Percentiles rank a stretch among this genome's conserved stretches.
Conservation (phyloP, 2,797 vertebrate species). For the Miichthys miiuy region DNA sequence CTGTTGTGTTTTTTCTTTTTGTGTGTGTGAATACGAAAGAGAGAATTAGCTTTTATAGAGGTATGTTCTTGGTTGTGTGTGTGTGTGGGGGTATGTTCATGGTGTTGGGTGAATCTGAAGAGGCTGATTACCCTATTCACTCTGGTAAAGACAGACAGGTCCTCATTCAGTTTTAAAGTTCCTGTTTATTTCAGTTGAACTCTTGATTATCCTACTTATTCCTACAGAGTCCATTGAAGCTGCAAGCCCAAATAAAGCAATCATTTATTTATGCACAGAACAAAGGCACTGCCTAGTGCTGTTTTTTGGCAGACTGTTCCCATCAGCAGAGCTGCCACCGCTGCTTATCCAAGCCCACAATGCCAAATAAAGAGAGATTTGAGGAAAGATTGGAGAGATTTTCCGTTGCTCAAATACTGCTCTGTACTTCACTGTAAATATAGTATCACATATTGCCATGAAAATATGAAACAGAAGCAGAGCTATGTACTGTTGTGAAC, state of each 20-base stretch:
- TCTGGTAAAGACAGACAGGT: slow-evolving; percentile 68
- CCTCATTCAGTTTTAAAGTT: slow-evolving; percentile 76
- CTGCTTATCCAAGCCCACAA: slow-evolving; percentile 67
- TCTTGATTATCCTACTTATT: slow-evolving; percentile 77
- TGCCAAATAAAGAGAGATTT: slow-evolving; percentile 64
- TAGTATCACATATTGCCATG: not conserved
- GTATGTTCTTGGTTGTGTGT: slow-evolving; percentile 42
- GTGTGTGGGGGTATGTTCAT: slow-evolving; percentile 26
- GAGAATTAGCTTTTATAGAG: slow-evolving; percentile 49
- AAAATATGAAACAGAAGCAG: not conserved
- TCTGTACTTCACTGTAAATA: slow-evolving; percentile 30
- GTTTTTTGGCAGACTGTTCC: slow-evolving; percentile 74
- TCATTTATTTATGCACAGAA: slow-evolving; percentile 81
- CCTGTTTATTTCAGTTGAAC: slow-evolving; percentile 73
- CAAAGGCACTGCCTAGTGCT: slow-evolving; percentile 77
- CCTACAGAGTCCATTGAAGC: slow-evolving; percentile 75
- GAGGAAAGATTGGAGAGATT: slow-evolving; percentile 57
- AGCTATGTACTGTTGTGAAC: no score
- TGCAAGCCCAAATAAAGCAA: slow-evolving; percentile 77
- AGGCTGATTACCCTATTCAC: slow-evolving; percentile 74
- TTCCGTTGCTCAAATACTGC: slow-evolving; percentile 46
- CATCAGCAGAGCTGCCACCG: slow-evolving; percentile 63
- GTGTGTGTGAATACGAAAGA: slow-evolving; percentile 51
- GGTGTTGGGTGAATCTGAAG: slow-evolving; percentile 64
- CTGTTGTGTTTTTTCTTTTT: slow-evolving; percentile 46